A percentile compares a stretch with the other conserved stretches of the same genome.
Conservation (phyloP, 2,797 vertebrate genomes). For the Falco rusticolus region DNA sequence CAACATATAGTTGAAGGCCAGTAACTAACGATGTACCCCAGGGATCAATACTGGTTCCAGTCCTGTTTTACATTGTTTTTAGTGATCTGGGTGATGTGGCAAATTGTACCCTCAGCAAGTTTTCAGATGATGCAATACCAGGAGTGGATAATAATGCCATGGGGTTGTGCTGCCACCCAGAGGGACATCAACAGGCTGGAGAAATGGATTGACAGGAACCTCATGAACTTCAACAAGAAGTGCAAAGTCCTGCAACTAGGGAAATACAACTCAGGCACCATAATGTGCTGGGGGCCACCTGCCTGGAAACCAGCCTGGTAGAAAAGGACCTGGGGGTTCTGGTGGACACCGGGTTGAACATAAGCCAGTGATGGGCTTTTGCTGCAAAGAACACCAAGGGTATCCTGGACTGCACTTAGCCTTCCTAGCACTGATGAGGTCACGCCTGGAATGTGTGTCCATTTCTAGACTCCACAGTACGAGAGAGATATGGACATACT, state of each 20-base stretch:
- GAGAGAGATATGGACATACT: neutral
- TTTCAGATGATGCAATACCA: neutral
- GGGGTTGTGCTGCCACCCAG: no score
- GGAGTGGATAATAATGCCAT: neutral
- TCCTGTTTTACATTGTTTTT: no score
- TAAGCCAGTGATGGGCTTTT: neutral
- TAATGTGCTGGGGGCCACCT: no score
- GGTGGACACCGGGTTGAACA: neutral
- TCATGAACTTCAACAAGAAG: no score
- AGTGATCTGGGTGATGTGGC: no score
- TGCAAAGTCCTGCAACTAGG: neutral
- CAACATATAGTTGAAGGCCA: no score
- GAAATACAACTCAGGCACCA: neutral
- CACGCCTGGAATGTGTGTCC: neutral
- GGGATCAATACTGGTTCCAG: no score
- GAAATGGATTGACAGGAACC: no score
- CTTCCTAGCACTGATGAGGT: neutral
- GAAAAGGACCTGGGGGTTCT: neutral
- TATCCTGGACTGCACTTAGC: neutral
- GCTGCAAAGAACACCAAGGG: neutral
- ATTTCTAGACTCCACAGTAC: neutral
- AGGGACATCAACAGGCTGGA: no score
- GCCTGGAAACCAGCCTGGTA: neutral
- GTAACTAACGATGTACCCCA: no score
- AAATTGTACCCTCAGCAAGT: neutral